phyloP scores from a whole-genome alignment of 2,797 vertebrate species.

The Coranthus polyacanthus region DNA sequence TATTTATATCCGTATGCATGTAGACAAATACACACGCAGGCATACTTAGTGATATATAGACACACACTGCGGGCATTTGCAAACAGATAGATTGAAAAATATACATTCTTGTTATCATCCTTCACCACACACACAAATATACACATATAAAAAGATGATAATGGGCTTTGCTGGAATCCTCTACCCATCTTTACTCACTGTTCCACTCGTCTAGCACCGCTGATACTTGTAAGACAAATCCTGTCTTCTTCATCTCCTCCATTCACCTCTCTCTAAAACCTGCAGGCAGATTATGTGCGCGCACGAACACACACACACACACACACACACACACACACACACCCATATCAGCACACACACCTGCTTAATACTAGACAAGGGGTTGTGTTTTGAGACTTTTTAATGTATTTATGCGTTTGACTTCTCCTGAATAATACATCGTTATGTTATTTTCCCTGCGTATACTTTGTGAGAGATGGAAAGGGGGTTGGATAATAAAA shows the following conservation, averaged over 20 bases:
- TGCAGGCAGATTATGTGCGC: conserved; percentile 43
- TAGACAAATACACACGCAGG: conserved; percentile 23
- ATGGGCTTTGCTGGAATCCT: conserved; percentile 63
- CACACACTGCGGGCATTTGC: conserved; percentile 61
- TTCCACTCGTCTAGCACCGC: conserved; percentile 58
- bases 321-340: conserved; percentile 13
- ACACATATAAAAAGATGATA: conserved; percentile 56
- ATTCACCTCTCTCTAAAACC: conserved; percentile 50
- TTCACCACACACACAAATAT: conserved; percentile 22
- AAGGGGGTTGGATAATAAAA: conserved; percentile 59
- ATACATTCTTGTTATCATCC: conserved; percentile 61
- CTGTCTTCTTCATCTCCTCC: conserved; percentile 54
- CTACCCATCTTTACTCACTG: conserved; percentile 65
- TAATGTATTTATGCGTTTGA: conserved; percentile 83
- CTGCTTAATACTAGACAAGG: conserved; percentile 57
- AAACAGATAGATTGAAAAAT: conserved; percentile 63
- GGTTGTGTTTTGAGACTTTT: conserved; percentile 74
- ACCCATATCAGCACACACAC: conserved; percentile 25
- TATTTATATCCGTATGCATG: conserved; percentile 54
- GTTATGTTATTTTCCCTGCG: conserved; percentile 65
- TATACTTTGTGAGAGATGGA: conserved; percentile 47
- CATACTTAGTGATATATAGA: conserved; percentile 59
- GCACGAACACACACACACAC: conserved; percentile 16
- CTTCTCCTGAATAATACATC: conserved; percentile 82
- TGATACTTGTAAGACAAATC: conserved; percentile 74